Evolutionary conservation across 2,797 vertebrate species (phyloP).

Genomic region (Sebastes taczanowskii): DNA sequence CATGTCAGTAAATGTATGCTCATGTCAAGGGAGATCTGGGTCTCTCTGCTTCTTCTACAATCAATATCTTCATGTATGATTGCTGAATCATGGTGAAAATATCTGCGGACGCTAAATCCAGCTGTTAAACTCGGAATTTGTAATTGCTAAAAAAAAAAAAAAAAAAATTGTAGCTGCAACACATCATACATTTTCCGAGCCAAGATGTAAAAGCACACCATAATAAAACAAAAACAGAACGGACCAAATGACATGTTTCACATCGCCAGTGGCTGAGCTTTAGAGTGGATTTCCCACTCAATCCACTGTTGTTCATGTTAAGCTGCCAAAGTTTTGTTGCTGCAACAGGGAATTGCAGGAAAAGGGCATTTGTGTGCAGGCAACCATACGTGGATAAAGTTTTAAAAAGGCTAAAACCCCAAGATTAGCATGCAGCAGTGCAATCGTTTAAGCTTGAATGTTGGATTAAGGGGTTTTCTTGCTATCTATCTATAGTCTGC

Average conservation of each 20-base stretch:
- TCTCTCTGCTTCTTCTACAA: neutral
- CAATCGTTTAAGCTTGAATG: neutral
- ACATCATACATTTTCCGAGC: neutral
- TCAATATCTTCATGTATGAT: neutral
- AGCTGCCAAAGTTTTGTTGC: neutral
- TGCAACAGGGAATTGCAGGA: neutral
- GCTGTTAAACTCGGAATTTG: neutral
- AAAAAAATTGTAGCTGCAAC: neutral
- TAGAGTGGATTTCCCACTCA: neutral
- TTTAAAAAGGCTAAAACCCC: conserved; percentile 5
- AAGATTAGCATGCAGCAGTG: neutral
- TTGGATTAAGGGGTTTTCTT: conserved; percentile 10
- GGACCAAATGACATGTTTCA: neutral
- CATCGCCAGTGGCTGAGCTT: neutral
- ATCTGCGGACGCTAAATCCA: neutral
- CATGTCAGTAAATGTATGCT: neutral
- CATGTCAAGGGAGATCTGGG: neutral
- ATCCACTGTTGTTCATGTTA: neutral
- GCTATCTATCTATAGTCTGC: neutral
- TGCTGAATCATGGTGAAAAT: neutral
- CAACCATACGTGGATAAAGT: neutral
- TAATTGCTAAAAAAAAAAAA: neutral
- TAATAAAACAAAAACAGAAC: neutral
- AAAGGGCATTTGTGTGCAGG: neutral
- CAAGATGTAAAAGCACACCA: neutral